A percentile compares a stretch with the other conserved stretches of the same genome.
phyloP scores from a whole-genome alignment of 2,113 vertebrate species.

The Bos javanicus region DNA sequence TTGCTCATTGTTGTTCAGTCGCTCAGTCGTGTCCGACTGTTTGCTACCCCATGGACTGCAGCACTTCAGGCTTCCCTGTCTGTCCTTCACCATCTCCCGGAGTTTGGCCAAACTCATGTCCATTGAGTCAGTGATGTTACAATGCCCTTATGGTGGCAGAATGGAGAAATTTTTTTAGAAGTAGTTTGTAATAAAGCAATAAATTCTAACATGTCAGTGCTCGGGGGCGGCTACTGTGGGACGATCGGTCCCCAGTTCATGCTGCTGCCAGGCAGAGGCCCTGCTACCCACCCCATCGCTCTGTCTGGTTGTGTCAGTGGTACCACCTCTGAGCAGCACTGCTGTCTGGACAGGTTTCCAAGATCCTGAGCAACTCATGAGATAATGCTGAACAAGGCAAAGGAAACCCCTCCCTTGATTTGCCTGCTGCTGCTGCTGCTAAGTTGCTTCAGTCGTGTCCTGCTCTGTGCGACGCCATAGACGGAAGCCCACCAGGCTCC shows the following conservation, averaged over 20 bases:
- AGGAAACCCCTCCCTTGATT: not conserved
- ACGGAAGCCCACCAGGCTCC: no score
- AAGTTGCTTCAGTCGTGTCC: no score
- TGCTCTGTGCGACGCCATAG: no score
- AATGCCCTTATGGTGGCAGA: not conserved
- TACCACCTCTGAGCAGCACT: fast-evolving
- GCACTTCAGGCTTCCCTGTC: not conserved
- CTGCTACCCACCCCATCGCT: fast-evolving
- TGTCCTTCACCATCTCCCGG: not conserved
- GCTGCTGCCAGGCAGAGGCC: not conserved
- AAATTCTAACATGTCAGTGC: not conserved
- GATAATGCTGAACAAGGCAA: not conserved
- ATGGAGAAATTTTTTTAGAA: not conserved
- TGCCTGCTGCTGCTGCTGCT: no score
- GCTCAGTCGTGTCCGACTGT: not conserved
- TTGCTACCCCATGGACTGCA: not conserved
- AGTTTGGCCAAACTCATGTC: not conserved
- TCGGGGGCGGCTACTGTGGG: fast-evolving
- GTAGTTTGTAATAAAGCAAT: not conserved
- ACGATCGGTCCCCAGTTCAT: fast-evolving
- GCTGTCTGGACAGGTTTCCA: fast-evolving
- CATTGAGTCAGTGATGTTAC: not conserved
- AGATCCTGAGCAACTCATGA: not conserved
- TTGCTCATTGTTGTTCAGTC: not conserved
- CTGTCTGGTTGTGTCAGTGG: fast-evolving